Evolutionary conservation across 1,140 invertebrate genomes (phyloP).

Genomic region (Brachystomella parvula): DNA sequence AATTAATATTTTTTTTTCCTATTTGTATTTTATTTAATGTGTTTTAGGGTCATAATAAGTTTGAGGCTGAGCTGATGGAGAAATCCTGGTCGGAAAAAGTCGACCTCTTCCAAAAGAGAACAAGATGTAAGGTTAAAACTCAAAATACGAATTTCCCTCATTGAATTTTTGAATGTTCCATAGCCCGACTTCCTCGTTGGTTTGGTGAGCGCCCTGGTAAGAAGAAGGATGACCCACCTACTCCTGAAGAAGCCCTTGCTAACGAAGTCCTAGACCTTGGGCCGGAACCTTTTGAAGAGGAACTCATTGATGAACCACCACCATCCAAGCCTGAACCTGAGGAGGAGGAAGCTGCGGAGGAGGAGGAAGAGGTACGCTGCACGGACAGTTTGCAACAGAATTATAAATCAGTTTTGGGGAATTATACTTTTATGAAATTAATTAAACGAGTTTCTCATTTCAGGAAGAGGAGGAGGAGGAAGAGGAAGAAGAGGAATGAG

Average conservation of each 20-base stretch:
- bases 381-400: too few relatives aligned
- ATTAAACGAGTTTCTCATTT: too few relatives aligned
- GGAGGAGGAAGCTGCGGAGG: too few relatives aligned
- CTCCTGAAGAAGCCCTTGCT: slow-evolving; percentile 79
- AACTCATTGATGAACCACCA: too few relatives aligned
- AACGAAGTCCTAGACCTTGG: too few relatives aligned
- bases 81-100: slow-evolving; percentile 77
- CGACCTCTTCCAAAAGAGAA: slow-evolving; percentile 74
- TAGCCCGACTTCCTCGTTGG: slow-evolving; percentile 85
- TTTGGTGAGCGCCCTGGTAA: slow-evolving; percentile 87
- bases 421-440: too few relatives aligned
- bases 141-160: not conserved
- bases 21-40: not conserved
- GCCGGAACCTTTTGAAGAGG: too few relatives aligned
- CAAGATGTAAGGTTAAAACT: slow-evolving; percentile 64
- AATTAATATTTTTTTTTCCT: not conserved
- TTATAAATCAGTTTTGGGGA: too few relatives aligned
- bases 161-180: not conserved
- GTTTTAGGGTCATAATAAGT: slow-evolving; percentile 66
- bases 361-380: too few relatives aligned
- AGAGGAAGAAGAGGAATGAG: too few relatives aligned
- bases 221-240: slow-evolving; percentile 75
- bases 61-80: slow-evolving; percentile 70
- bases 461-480: too few relatives aligned
- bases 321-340: too few relatives aligned